Evolutionary conservation across 2,888 invertebrate genomes (phyloP), one percentile per base, ranked within the genome.

Genomic region (Athalia cordata): DNA sequence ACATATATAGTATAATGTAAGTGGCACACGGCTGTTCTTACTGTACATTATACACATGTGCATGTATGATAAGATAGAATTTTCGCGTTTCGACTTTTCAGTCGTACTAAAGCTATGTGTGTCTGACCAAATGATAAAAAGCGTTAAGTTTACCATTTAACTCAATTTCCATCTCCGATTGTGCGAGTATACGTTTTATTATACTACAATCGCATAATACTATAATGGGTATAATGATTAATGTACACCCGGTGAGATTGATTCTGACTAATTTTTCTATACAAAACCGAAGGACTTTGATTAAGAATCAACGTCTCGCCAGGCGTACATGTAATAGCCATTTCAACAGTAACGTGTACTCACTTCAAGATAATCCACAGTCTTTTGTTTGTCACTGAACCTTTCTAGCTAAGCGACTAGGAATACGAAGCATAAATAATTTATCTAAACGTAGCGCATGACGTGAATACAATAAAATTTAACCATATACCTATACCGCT

Each of bases 281-380:
- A 29, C 29, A 29, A 29, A 29, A 29, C 29, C 1, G 29, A 29
- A 29, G 29, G 29, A 29, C 29, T 29, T 29, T 2, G 29, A 29
- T 29, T 29, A 2, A 29, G 29, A 29, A 29, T 29, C 29, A 29
- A n/a, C n/a, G 29, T 2, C 29, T 29, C 29, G 29, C 29, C 29
- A 29, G 29, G 29, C 29, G 29, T 29, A 29, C 29, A 29, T 29
- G 29, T 29, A 29, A 29, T 29, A 29, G 29, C 29, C 29, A 29
- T 29, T 29, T 29, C 29, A 29, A 29, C 29, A 29, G 29, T 2
- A 29, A 29, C 29, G 29, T 29, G 52, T 29, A 68, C 52, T 68
- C 68, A 52, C 5, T 7, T 15, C 52, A 15, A 68, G 15, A 68
- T 68, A 68, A 68, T 68, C 68, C 29, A 55, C 55, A n/a, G 68